phyloP scores from a whole-genome alignment of 2,797 vertebrate species.

The Sternotherus odoratus region DNA sequence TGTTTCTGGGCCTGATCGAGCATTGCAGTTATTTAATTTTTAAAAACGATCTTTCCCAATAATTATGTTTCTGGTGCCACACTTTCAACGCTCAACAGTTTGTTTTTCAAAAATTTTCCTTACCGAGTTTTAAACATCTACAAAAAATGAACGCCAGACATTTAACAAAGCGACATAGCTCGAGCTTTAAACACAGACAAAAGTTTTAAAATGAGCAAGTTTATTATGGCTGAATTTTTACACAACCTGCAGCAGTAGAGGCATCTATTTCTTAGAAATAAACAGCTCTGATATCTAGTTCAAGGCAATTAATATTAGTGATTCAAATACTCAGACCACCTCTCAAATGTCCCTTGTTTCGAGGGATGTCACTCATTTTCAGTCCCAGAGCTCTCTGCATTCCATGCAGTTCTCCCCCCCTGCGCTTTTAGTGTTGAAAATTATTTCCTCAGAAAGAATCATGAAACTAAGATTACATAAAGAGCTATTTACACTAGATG shows the following conservation, averaged over 20 bases:
- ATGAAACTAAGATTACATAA: not conserved
- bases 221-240: not conserved
- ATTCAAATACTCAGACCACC: not conserved
- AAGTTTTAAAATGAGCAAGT: not conserved
- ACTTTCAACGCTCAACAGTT: not conserved
- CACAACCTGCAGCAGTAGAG: not conserved
- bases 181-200: not conserved
- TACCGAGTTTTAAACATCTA: conserved; percentile 16
- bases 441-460: not conserved
- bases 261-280: not conserved
- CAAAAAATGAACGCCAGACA: not conserved
- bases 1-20: conserved; percentile 10
- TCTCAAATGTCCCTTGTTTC: not conserved
- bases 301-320: not conserved
- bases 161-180: conserved; percentile 16
- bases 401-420: not conserved
- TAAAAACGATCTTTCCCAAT: not conserved
- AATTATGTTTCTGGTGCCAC: not conserved
- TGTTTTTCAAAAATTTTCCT: not conserved
- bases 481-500: not conserved
- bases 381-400: not conserved
- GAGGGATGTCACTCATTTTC: not conserved
- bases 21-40: conserved; percentile 1
- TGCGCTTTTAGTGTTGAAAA: not conserved
- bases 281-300: not conserved